Conservation (phyloP, 2,113 vertebrate genomes). For the Chascanopsetta lugubris region DNA sequence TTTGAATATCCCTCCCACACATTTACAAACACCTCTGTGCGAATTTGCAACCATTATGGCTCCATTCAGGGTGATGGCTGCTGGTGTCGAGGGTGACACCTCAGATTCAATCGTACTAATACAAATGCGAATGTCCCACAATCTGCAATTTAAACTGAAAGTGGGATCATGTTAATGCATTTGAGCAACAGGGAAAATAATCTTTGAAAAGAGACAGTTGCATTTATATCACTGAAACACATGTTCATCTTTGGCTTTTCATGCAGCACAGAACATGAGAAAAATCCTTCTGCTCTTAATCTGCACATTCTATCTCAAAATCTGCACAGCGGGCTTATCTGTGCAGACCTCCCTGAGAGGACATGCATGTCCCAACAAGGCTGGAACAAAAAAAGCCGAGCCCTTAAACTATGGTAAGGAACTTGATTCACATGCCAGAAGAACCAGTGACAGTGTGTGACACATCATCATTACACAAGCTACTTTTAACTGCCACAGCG, state of each 20-base stretch:
- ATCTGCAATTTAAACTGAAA: constrained; percentile 51
- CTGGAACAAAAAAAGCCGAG: constrained; percentile 24
- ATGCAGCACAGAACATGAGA: constrained; percentile 27
- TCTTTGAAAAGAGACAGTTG: constrained; percentile 25
- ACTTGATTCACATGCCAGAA: constrained; percentile 42
- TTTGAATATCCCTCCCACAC: constrained; percentile 69
- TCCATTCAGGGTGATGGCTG: constrained; percentile 69
- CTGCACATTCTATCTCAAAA: constrained; percentile 64
- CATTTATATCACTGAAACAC: neutral
- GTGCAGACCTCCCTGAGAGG: constrained; percentile 37
- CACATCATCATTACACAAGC: constrained; percentile 52
- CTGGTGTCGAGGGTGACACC: constrained; percentile 70
- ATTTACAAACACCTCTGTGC: constrained; percentile 69
- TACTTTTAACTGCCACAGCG: constrained; percentile 21
- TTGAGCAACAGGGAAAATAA: neutral
- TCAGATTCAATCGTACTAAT: constrained; percentile 56
- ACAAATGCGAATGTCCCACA: constrained; percentile 25
- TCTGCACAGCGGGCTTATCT: constrained; percentile 62
- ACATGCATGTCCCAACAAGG: constrained; percentile 39
- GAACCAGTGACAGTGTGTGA: constrained; percentile 52
- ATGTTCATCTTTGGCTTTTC: constrained; percentile 29
- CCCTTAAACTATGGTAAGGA: constrained; percentile 33
- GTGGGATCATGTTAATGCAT: constrained; percentile 36
- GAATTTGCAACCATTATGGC: constrained; percentile 73
- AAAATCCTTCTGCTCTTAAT: constrained; percentile 63